Percentiles rank a stretch among this genome's conserved stretches.
Conservation (phyloP, 2,113 vertebrate genomes). For the Fregata magnificens region DNA sequence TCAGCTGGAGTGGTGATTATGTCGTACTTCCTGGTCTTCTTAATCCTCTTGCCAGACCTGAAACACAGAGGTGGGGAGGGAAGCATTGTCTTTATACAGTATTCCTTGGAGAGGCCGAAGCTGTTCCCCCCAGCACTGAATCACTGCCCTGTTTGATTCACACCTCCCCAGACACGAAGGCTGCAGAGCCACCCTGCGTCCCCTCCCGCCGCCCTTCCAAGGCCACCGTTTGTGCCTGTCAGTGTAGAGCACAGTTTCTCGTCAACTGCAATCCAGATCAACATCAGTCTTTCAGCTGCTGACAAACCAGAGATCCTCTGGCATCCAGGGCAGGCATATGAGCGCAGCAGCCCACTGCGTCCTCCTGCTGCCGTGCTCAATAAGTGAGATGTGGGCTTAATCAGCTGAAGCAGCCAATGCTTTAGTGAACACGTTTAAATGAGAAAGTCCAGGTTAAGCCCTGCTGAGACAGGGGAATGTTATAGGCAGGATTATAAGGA, state of each 20-base stretch:
- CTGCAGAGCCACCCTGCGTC: not conserved
- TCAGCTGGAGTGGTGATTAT: slow-evolving; percentile 95
- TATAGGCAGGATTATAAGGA: not conserved
- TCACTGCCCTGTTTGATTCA: not conserved
- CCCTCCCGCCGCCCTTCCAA: not conserved
- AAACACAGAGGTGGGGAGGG: not conserved
- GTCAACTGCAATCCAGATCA: not conserved
- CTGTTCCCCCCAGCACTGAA: not conserved
- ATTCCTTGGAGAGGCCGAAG: not conserved
- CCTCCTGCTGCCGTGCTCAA: not conserved
- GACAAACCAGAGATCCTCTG: not conserved
- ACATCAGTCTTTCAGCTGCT: not conserved
- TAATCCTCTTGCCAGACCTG: slow-evolving; percentile 87
- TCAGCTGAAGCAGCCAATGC: not conserved
- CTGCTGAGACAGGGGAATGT: not conserved
- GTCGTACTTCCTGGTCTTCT: slow-evolving; percentile 94
- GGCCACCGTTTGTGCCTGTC: not conserved
- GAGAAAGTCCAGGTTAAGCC: not conserved
- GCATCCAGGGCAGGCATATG: not conserved
- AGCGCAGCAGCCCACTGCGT: not conserved
- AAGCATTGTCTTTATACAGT: not conserved
- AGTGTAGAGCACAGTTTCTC: not conserved
- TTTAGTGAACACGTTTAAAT: not conserved
- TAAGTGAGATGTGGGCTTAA: not conserved
- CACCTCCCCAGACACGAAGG: not conserved